A percentile compares a stretch with the other conserved stretches of the same genome.
Evolutionary conservation across 2,888 invertebrate species (phyloP).

Genomic region (Geophilus truncorum): DNA sequence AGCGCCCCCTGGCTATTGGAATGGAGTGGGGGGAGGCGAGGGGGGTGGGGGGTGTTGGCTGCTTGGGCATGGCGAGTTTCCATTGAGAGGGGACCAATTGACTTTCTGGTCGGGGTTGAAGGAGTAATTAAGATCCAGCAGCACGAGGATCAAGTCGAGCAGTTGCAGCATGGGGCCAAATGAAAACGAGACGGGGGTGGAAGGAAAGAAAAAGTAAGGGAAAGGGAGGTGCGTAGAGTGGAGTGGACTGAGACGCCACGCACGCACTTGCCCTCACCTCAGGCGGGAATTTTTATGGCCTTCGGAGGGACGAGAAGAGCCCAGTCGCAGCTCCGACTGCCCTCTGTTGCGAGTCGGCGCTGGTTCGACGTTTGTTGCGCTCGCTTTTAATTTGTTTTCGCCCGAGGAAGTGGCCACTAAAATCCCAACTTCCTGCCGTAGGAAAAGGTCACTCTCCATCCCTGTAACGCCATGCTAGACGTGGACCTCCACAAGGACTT

Average conservation of each 20-base stretch:
- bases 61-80: conserved; percentile 3
- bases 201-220: conserved; percentile 19
- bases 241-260: conserved; percentile 23
- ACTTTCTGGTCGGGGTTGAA: conserved; percentile 27
- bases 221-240: neutral
- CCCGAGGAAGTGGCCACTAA: conserved; percentile 27
- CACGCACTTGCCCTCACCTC: conserved; percentile 27
- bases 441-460: conserved; percentile 27
- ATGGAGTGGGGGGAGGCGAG: neutral
- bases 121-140: conserved; percentile 19
- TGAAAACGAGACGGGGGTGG: conserved; percentile 21
- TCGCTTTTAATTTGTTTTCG: conserved; percentile 24
- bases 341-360: neutral
- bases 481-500: conserved; percentile 21
- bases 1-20: conserved; percentile 23
- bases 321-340: conserved; percentile 4
- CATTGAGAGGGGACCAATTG: conserved; percentile 27
- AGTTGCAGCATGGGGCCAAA: conserved; percentile 12
- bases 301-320: conserved; percentile 23
- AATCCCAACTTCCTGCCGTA: conserved; percentile 18
- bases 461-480: neutral
- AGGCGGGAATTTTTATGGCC: conserved; percentile 25
- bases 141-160: conserved; percentile 4
- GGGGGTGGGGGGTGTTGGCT: neutral
- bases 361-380: conserved; percentile 5